Base-by-base conservation (phyloP, 2,888 invertebrate genomes). In the Mesorhabditis spiculigera region DNA sequence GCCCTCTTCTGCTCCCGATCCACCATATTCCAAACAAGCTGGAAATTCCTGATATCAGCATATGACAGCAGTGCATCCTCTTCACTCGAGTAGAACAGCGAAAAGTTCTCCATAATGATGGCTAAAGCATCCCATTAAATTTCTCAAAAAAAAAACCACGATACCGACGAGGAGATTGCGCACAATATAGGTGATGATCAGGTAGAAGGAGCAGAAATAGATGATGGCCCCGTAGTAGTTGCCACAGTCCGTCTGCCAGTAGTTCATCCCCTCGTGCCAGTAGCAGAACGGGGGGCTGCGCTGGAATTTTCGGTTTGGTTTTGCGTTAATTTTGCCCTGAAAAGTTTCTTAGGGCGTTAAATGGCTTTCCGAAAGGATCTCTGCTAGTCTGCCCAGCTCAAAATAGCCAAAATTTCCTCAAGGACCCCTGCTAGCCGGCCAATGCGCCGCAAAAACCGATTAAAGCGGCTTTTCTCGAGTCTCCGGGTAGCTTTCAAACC, bases 41-140 rank as follows among this genome's bases (percentile, higher is more conserved):
- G 98, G 86, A 98, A 99, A 87, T 98, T 97, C 78, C 98, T 90
- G 78, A 99, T 98, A 86, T 98, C 98, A 3, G 95, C 96, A 86
- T 99, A 98, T 5, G 96, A 96, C 42, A 99, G 89, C 70, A 99
- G 88, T 0, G 98, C 98, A 87, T 99, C 98, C 88, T 99, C 98
- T 89, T 99, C 98, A 86, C 97, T 98, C 0, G 98, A 98, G 87
- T 99, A 99, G 87, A 99, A 99, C 81, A 99, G 88, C 0, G 97
- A 96, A 89, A 99, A 99, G 89, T 99, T 99, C 90, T 99, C 98
- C 97, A 99, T 99, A 88, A 99, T 99, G 88, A 99, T 98, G 90
- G 98, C 98, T 95, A 88, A 63, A 81, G 70, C 10, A 43, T 8
- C 41, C 5, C 42, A 67, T 6, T 41, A 65, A 13, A n/a, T 63